phyloP scores from a whole-genome alignment of 2,888 invertebrate genomes.

The Cenopis cana region DNA sequence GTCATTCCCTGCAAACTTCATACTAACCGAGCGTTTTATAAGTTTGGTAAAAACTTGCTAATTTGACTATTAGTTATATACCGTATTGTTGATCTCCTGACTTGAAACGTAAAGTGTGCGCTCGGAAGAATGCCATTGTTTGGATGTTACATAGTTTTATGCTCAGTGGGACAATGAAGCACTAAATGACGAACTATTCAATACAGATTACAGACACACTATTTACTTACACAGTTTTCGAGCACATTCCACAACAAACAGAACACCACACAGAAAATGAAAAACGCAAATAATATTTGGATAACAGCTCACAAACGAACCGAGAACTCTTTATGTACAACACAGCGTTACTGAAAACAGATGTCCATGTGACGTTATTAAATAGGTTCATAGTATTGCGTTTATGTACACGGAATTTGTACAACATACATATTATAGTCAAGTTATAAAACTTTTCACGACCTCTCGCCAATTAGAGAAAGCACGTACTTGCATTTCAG shows the following conservation, averaged over 20 bases:
- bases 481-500: slow-evolving; percentile 19
- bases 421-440: background rate
- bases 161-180: slow-evolving; percentile 2
- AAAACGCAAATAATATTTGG: slow-evolving; percentile 54
- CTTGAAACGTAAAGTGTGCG: background rate
- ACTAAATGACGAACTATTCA: slow-evolving; percentile 6
- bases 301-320: slow-evolving; percentile 50
- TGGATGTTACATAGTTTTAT: slow-evolving; percentile 5
- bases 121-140: slow-evolving; percentile 10
- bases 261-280: slow-evolving; percentile 49
- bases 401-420: slow-evolving; percentile 22
- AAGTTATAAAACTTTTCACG: background rate
- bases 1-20: too few relatives aligned
- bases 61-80: too few relatives aligned
- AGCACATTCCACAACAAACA: slow-evolving; percentile 58
- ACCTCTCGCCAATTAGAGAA: slow-evolving; percentile 5
- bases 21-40: too few relatives aligned
- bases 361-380: slow-evolving; percentile 49
- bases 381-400: slow-evolving; percentile 42
- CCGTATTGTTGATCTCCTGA: background rate
- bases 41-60: too few relatives aligned
- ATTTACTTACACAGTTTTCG: slow-evolving; percentile 62
- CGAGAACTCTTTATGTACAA: slow-evolving; percentile 56
- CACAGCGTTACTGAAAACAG: slow-evolving; percentile 63
- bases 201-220: background rate